Conservation (phyloP, 2,888 invertebrate genomes). For the Zygothrica quintamaculata region DNA sequence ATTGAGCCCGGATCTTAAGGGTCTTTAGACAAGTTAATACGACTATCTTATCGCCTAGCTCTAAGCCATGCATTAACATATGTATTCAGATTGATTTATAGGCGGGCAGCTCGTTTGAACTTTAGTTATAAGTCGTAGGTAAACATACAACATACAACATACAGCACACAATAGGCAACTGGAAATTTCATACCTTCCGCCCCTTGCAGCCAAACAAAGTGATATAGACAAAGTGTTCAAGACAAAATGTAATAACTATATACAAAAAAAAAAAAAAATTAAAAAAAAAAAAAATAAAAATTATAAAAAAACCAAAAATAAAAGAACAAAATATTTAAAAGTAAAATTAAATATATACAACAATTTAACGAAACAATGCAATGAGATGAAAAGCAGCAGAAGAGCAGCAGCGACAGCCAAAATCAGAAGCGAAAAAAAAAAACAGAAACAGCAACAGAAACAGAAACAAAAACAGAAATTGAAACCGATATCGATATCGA, state of each 20-base stretch:
- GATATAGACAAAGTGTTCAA: constrained; percentile 79
- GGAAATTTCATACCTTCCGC: constrained; percentile 62
- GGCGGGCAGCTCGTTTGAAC: constrained; percentile 18
- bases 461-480: constrained; percentile 22
- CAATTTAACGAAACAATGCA: constrained; percentile 19
- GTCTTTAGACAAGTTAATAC: neutral
- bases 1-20: constrained; percentile 19
- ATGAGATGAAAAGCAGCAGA: neutral
- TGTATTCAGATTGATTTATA: constrained; percentile 57
- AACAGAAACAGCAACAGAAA: constrained; percentile 12
- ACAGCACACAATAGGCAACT: too few relatives aligned
- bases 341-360: too few relatives aligned
- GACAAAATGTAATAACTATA: constrained; percentile 72
- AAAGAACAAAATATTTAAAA: constrained; percentile 19
- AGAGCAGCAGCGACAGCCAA: neutral
- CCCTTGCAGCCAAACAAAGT: constrained; percentile 70
- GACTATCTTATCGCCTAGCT: constrained; percentile 25
- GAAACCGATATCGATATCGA: too few relatives aligned
- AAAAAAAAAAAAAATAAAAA: constrained; percentile 38
- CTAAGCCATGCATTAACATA: constrained; percentile 61
- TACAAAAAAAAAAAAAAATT: constrained; percentile 47
- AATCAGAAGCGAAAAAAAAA: constrained; percentile 1
- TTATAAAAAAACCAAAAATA: constrained; percentile 20
- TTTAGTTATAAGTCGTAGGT: constrained; percentile 12
- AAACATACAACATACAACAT: constrained; percentile 12